A percentile compares a stretch with the other conserved stretches of the same genome.
phyloP scores from a whole-genome alignment of 2,113 vertebrate species.

The Sakesphorus luctuosus region DNA sequence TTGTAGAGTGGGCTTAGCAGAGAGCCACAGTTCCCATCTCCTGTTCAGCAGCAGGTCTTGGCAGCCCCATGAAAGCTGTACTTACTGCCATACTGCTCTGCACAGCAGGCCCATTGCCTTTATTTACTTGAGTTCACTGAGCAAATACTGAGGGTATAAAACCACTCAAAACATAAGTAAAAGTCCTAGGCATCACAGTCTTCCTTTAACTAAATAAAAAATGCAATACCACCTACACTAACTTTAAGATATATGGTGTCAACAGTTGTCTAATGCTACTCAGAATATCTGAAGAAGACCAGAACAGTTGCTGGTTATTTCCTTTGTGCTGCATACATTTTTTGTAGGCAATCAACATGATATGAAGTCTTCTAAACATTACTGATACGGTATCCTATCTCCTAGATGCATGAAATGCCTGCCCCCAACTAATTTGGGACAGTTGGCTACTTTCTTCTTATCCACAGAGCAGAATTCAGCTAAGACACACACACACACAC shows the following conservation, averaged over 20 bases:
- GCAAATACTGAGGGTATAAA: neutral
- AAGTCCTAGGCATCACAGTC: neutral
- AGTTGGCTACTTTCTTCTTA: neutral
- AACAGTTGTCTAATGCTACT: neutral
- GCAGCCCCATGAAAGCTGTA: fast-evolving
- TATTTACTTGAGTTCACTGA: neutral
- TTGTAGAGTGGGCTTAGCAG: neutral
- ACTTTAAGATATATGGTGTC: neutral
- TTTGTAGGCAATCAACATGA: neutral
- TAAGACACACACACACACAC: neutral
- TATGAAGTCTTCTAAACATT: neutral
- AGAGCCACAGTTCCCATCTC: neutral
- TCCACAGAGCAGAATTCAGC: neutral
- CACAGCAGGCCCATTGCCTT: neutral
- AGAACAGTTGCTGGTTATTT: neutral
- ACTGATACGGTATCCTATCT: neutral
- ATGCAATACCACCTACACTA: neutral
- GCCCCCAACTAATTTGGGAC: neutral
- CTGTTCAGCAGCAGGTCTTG: neutral
- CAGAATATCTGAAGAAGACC: neutral
- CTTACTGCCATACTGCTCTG: fast-evolving
- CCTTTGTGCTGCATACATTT: neutral
- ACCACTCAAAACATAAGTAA: neutral
- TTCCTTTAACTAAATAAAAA: neutral
- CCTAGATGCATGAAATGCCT: neutral